These are phyloP conservation scores for Coremacera marginata DNA, from an alignment of 2,888 invertebrate species.

Conservation along the genomic window DNA sequence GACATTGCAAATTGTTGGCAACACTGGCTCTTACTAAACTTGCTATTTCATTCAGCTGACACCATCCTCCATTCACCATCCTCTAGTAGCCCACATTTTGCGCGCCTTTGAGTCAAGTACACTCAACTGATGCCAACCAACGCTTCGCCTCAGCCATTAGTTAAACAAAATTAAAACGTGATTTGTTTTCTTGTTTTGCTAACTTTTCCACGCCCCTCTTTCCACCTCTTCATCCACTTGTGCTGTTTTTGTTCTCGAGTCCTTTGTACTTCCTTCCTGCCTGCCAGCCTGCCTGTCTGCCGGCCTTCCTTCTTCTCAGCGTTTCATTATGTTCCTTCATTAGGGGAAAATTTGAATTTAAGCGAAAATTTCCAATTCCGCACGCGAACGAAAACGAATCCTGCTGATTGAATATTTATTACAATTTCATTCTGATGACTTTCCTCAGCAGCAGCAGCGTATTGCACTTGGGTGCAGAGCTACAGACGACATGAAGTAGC, in stretches of 20 bases:
- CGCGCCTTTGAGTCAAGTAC: too few species aligned
- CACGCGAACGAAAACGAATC: conserved; percentile 39
- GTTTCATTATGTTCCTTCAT: conserved; percentile 23
- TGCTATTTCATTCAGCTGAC: not conserved
- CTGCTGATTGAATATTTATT: conserved; percentile 47
- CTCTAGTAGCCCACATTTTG: too few species aligned
- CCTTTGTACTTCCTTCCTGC: conserved; percentile 28
- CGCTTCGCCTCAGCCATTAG: conserved; percentile 48
- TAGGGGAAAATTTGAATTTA: conserved; percentile 41
- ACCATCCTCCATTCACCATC: not conserved
- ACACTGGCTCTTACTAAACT: too few species aligned
- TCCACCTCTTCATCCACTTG: conserved; percentile 33
- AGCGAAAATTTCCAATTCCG: conserved; percentile 46
- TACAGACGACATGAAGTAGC: not conserved
- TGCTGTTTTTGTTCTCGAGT: conserved; percentile 36
- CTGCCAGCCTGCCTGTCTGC: conserved; percentile 28
- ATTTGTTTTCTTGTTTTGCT: conserved; percentile 65
- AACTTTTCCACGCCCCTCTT: conserved; percentile 50
- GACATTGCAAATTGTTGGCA: not conserved
- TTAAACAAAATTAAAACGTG: conserved; percentile 67
- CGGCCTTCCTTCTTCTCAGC: not conserved
- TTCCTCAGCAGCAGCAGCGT: not conserved
- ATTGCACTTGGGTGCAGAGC: not conserved
- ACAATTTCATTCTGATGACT: conserved; percentile 35
- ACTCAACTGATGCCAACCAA: too few species aligned